Conservation (phyloP, 2,113 vertebrate species). For the Boleophthalmus pectinirostris region DNA sequence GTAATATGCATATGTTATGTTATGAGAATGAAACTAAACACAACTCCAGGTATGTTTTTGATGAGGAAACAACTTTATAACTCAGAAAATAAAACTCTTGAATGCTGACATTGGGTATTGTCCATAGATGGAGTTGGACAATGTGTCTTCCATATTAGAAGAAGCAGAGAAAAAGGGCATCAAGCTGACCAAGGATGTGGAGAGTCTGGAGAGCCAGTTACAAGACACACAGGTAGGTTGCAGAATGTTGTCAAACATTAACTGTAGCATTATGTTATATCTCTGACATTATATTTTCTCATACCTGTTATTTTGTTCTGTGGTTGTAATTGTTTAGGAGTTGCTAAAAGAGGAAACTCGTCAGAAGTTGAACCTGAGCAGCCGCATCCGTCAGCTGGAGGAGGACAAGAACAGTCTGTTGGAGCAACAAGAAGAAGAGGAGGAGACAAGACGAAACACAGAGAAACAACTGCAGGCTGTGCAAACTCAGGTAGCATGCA, state of each 20-base stretch:
- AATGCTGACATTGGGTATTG: neutral
- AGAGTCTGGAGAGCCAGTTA: constrained; percentile 89
- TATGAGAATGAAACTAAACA: no score
- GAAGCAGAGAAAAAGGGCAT: constrained; percentile 95
- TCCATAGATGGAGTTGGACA: constrained; percentile 90
- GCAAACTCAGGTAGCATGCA: constrained; percentile 87
- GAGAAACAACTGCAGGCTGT: constrained; percentile 90
- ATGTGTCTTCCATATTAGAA: constrained; percentile 87
- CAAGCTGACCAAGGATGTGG: constrained; percentile 91
- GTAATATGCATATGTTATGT: no score
- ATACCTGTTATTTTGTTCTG: constrained; percentile 23
- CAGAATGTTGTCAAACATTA: no score
- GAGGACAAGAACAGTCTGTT: constrained; percentile 90
- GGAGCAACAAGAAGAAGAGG: constrained; percentile 97
- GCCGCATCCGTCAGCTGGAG: constrained; percentile 92
- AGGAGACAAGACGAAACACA: constrained; percentile 88
- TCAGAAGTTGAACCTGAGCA: constrained; percentile 94
- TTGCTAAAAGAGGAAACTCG: constrained; percentile 95
- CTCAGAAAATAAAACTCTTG: no score
- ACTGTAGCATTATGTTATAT: neutral
- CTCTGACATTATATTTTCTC: neutral
- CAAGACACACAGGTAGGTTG: constrained; percentile 93
- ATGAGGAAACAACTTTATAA: no score
- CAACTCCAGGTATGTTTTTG: no score
- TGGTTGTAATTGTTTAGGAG: constrained; percentile 77